These are phyloP conservation scores for Saturnia pavonia DNA, from an alignment of 2,888 invertebrate species.

Conservation along the genomic window DNA sequence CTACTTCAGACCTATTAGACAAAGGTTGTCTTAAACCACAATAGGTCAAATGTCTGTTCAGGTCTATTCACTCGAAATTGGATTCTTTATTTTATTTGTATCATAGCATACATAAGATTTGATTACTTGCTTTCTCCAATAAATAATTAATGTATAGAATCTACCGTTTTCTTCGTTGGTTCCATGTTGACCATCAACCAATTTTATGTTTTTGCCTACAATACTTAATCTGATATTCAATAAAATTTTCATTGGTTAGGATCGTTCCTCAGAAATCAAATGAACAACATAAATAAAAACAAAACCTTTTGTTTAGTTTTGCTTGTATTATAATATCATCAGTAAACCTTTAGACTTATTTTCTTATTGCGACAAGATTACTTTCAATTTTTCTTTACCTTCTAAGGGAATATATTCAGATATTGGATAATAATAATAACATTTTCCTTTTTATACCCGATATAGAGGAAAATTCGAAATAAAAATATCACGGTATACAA, in stretches of 20 bases:
- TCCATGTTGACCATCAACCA: too few relatives aligned
- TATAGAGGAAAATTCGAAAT: background rate
- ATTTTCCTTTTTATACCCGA: background rate
- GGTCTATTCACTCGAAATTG: background rate
- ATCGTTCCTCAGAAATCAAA: background rate
- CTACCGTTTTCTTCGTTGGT: background rate
- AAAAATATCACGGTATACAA: background rate
- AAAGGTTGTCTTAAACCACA: background rate
- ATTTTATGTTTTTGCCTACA: too few relatives aligned
- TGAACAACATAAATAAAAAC: background rate
- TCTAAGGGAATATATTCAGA: background rate
- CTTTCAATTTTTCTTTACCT: background rate
- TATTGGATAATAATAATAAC: background rate
- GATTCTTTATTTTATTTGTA: conserved; percentile 7
- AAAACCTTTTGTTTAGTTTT: background rate
- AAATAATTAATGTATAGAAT: conserved; percentile 7
- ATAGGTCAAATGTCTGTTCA: conserved; percentile 1
- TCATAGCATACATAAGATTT: background rate
- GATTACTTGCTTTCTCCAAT: background rate
- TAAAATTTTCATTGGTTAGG: too few relatives aligned
- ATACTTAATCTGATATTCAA: too few relatives aligned
- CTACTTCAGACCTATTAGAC: conserved; percentile 2
- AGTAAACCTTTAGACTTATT: background rate
- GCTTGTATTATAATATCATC: background rate
- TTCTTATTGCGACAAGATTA: background rate